Conservation (phyloP, 2,113 vertebrate species). For the Gobio gobio region DNA sequence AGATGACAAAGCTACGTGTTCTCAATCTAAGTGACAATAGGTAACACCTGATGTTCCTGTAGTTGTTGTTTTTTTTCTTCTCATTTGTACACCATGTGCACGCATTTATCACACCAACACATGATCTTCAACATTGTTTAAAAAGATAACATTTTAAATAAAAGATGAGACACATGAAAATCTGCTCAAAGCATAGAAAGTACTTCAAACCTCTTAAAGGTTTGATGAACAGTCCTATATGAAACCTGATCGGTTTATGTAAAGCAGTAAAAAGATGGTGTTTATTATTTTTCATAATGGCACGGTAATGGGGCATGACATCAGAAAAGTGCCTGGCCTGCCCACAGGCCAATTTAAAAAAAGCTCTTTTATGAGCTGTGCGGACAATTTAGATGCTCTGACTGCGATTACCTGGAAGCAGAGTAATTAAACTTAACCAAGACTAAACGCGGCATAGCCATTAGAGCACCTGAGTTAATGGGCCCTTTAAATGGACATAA, state of each 20-base stretch:
- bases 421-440: slow-evolving; percentile 50
- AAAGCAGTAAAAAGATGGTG: background rate
- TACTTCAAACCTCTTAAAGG: background rate
- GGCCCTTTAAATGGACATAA: slow-evolving; percentile 22
- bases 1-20: slow-evolving; percentile 97
- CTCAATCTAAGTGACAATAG: slow-evolving; percentile 98
- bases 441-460: slow-evolving; percentile 39
- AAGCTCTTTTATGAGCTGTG: slow-evolving; percentile 48
- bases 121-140: background rate
- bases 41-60: slow-evolving; percentile 71
- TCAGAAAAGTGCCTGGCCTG: slow-evolving; percentile 39
- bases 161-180: background rate
- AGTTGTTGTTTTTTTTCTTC: slow-evolving; percentile 6
- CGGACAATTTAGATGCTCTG: slow-evolving; percentile 42
- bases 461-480: slow-evolving; percentile 44
- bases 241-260: background rate
- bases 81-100: background rate
- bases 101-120: background rate
- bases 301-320: slow-evolving; percentile 37
- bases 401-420: slow-evolving; percentile 34
- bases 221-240: background rate
- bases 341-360: slow-evolving; percentile 47
- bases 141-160: background rate
- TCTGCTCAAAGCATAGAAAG: background rate
- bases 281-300: slow-evolving; percentile 39